Evolutionary conservation across 2,113 vertebrate species (phyloP), one percentile per base, ranked within the genome.

Genomic region (Potamarius usumacintae): DNA sequence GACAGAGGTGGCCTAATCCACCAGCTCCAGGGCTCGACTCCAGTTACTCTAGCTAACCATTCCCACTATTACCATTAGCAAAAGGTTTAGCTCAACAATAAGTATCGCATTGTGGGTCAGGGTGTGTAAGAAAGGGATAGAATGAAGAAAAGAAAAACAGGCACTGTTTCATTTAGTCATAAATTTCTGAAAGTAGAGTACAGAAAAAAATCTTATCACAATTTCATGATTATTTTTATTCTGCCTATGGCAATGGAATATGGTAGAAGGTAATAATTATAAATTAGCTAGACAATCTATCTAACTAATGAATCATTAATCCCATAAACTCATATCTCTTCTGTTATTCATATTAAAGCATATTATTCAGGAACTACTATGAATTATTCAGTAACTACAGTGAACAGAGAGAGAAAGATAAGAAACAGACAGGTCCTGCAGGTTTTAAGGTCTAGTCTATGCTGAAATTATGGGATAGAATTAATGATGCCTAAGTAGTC

Each of bases 1-100:
- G 92, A 90, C 91, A 92, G 90, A 88, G 86, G 87, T 88, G 74
- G 88, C 80, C 86, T 92, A 91, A 93, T 93, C 91, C 76, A 65
- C 87, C 85, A 86, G 84, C 79, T 90, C 71, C 77, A 89, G 83
- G 86, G 87, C 63, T 55, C 30, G 86, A 89, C 90, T 89, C 72
- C 86, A 1, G 86, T 92, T 89, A 92, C 82, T 86, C 82, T 91
- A 86, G 92, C 88, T 89, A 88, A 91, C 87, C 63, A 82, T 83
- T 87, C 69, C 27, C 78, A 83, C 58, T 82, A 50, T 84, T 85
- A 78, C 79, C 85, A 87, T 89, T 82, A 76, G 71, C 48, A 53
- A 82, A 87, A 53, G 60, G 69, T 88, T 62, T 85, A 87, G 63
- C 67, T 58, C 48, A 58, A 69, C 80, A 50, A 63, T 34, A 76